These are phyloP conservation scores for Heterohyrax brucei DNA, from an alignment of 2,797 vertebrate species.

Conservation along the genomic window DNA sequence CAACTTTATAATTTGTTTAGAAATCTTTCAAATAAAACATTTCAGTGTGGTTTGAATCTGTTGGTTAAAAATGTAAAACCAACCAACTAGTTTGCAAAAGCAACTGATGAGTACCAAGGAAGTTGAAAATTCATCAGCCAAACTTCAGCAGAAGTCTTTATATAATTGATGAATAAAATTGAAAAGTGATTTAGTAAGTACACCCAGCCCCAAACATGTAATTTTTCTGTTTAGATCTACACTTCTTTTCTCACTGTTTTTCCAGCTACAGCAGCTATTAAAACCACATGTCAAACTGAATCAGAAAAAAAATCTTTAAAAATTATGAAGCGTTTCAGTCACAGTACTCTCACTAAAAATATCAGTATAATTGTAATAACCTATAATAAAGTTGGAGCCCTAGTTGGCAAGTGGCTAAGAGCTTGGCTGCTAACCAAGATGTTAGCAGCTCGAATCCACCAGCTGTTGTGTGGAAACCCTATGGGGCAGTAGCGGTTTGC, in stretches of 20 bases:
- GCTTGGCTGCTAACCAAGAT: no score
- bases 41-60: background rate
- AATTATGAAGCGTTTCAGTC: background rate
- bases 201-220: background rate
- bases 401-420: no score
- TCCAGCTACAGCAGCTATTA: background rate
- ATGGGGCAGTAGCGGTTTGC: no score
- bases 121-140: background rate
- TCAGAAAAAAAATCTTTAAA: background rate
- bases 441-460: no score
- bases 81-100: slow-evolving; percentile 22
- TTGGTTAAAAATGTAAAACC: background rate
- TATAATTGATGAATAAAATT: background rate
- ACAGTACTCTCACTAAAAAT: background rate
- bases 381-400: background rate
- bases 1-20: background rate
- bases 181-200: slow-evolving; percentile 14
- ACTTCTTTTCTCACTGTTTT: slow-evolving; percentile 9
- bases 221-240: background rate
- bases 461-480: no score
- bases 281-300: background rate
- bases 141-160: slow-evolving; percentile 39
- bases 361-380: background rate
- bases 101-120: background rate
- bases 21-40: slow-evolving; percentile 1